phyloP scores from a whole-genome alignment of 64 coral and sea anemone species.

The Cladopsammia gracilis region DNA sequence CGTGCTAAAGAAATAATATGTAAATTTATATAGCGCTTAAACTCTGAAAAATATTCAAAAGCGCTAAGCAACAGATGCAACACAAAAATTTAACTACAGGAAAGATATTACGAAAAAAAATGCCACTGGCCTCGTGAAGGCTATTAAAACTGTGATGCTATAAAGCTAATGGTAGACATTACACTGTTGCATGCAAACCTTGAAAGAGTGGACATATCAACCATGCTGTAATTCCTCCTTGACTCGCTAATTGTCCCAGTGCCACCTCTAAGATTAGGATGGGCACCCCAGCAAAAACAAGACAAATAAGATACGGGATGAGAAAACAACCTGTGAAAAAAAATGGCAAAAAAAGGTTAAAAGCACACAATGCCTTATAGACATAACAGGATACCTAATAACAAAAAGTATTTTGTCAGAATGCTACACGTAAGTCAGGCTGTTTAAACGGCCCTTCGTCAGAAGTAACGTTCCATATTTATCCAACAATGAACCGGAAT shows the following conservation, averaged over 20 bases:
- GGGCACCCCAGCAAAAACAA: constrained; percentile 81
- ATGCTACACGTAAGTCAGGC: too few relatives aligned
- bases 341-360: not conserved
- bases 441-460: too few relatives aligned
- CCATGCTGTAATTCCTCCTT: constrained; percentile 88
- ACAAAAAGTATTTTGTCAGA: too few relatives aligned
- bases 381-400: too few relatives aligned
- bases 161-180: too few relatives aligned
- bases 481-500: not conserved
- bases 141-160: not conserved
- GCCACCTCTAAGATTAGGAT: constrained; percentile 67
- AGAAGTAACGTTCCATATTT: not conserved
- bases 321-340: constrained; percentile 75
- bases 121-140: not conserved
- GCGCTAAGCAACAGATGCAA: too few relatives aligned
- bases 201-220: constrained; percentile 81
- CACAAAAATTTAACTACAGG: too few relatives aligned
- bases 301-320: constrained; percentile 86
- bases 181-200: constrained; percentile 28
- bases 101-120: not conserved
- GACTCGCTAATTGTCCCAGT: constrained; percentile 81
- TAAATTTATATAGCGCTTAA: too few relatives aligned
- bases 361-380: too few relatives aligned
- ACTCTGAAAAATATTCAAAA: too few relatives aligned
- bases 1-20: too few relatives aligned